These are phyloP conservation scores for Crypturellus undulatus DNA, from an alignment of 2,113 vertebrate species.

Conservation along the genomic window DNA sequence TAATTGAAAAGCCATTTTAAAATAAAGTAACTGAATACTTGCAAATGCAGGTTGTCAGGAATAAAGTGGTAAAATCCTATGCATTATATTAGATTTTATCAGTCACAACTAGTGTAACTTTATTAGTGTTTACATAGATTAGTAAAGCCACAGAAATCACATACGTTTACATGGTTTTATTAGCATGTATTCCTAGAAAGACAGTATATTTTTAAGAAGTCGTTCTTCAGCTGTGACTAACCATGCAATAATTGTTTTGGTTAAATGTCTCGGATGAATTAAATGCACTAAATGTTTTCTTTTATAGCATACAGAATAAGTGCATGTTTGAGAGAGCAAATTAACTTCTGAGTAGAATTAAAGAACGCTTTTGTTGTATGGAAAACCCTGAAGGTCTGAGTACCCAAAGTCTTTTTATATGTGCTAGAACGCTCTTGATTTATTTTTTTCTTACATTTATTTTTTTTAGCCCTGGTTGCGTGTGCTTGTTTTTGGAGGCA, in stretches of 20 bases:
- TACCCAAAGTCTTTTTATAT: not conserved
- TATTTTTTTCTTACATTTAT: not conserved
- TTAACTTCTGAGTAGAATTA: not conserved
- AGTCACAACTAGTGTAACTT: not conserved
- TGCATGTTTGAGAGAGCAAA: not conserved
- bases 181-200: not conserved
- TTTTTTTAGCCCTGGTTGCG: not conserved
- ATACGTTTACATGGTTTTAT: not conserved
- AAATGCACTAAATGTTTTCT: not conserved
- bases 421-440: not conserved
- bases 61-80: slow-evolving; percentile 56
- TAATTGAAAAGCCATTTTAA: slow-evolving; percentile 86
- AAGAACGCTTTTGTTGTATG: not conserved
- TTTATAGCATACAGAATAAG: not conserved
- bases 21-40: slow-evolving; percentile 64
- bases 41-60: slow-evolving; percentile 76
- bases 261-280: not conserved
- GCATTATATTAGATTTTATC: slow-evolving; percentile 39
- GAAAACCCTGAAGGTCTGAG: not conserved
- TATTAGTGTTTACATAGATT: slow-evolving; percentile 10
- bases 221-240: not conserved
- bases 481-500: not conserved
- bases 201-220: not conserved
- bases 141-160: not conserved
- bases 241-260: not conserved